Evolutionary conservation across 1,140 invertebrate species (phyloP), one percentile per base, ranked within the genome.

Genomic region (Euura lappo): DNA sequence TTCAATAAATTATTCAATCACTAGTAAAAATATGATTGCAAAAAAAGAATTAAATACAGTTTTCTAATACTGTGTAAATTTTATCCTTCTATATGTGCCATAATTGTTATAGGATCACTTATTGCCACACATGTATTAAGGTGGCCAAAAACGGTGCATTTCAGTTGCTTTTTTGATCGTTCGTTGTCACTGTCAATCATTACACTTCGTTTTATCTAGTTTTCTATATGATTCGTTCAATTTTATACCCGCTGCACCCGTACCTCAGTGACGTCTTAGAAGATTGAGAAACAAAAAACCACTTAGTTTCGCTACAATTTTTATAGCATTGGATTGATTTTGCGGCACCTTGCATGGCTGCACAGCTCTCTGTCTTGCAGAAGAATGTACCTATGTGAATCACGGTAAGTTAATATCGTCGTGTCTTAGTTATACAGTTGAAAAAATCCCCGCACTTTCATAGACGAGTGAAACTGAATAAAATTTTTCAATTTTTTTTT

Each of bases 401-500:
- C 13, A 8, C 44, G 66, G 66, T 68, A 68, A 68, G 66, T 68
- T 13, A 68, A 4, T 8, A 60, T 60, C 28, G 3, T 11, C 51
- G 51, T 60, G 51, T 60, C 28, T 28, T 28, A 28, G 28, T 28
- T 60, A 8, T 60, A 60, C 2, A 3, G 13, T 68, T 11, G 67
- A 8, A 4, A 8, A 42, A 42, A 42, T 68, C 8, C 42, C 11
- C 66, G 8, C 10, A 4, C 66, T 68, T 3, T 64, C 13, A 13
- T 64, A 10, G 8, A 10, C 60, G 60, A 28, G 28, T 1, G 1
- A 10, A 10, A 6, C n/a, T 66, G 44, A 42, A 65, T 28, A 28
- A 28, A 28, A 28, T 28, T 28, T 28, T 28, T 28, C 28, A 28
- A 11, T 76, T 79, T 69, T n/a, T 69, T 75, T 77, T 77, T 71